Evolutionary conservation across 2,888 invertebrate species (phyloP).

Genomic region (Tachystola acroxantha): DNA sequence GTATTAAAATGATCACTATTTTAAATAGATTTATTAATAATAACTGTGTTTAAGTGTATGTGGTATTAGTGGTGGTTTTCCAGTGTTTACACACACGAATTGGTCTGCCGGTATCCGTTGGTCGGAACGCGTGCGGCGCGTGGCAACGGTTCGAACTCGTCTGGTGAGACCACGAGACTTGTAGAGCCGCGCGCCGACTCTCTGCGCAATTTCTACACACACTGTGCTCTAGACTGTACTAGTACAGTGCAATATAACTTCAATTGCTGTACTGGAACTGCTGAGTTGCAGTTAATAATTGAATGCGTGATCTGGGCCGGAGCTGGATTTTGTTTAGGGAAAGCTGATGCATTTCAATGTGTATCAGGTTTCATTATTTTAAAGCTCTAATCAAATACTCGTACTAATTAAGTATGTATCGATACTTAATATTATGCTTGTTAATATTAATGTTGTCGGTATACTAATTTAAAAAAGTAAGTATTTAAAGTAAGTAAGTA

Average conservation of each 20-base stretch:
- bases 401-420: no score
- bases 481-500: no score
- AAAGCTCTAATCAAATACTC: no score
- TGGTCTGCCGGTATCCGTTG: conserved; percentile 20
- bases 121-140: conserved; percentile 35
- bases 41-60: not conserved
- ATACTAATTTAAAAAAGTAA: no score
- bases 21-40: not conserved
- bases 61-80: conserved; percentile 1
- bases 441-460: no score
- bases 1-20: not conserved
- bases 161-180: conserved; percentile 26
- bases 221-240: conserved; percentile 16
- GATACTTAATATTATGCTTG: no score
- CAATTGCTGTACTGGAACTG: conserved; percentile 13
- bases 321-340: not conserved
- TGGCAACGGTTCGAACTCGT: conserved; percentile 51
- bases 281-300: conserved; percentile 10
- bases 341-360: no score
- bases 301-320: not conserved
- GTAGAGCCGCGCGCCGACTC: conserved; percentile 37
- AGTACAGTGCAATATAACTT: conserved; percentile 31
- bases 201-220: conserved; percentile 58
- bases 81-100: conserved; percentile 13
- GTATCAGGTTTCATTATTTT: no score